phyloP scores from a whole-genome alignment of 2,888 invertebrate species.

The Amphipoea lucens region DNA sequence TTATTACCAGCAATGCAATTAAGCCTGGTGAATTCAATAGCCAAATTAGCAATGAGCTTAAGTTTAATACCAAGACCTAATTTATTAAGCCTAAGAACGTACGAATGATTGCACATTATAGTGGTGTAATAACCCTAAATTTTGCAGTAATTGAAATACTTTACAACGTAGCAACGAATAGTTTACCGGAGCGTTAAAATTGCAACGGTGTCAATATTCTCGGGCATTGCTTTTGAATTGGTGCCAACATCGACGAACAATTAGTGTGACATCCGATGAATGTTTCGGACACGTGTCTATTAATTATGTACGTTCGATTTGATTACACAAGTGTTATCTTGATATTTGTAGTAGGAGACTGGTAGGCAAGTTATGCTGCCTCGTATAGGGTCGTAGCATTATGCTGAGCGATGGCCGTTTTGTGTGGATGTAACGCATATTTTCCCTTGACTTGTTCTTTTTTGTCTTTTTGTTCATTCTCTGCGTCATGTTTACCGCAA shows the following conservation, averaged over 20 bases:
- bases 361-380: too few species aligned
- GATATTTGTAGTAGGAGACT: slow-evolving; percentile 19
- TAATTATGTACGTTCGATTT: slow-evolving; percentile 54
- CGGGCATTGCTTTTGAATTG: slow-evolving; percentile 52
- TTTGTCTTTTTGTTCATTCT: too few species aligned
- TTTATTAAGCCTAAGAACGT: too few species aligned
- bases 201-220: slow-evolving; percentile 62
- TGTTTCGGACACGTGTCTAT: slow-evolving; percentile 50
- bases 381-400: too few species aligned
- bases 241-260: slow-evolving; percentile 63
- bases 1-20: background rate
- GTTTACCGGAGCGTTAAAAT: slow-evolving; percentile 32
- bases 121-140: slow-evolving; percentile 12
- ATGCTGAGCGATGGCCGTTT: too few species aligned
- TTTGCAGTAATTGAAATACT: slow-evolving; percentile 12
- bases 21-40: background rate
- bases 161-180: slow-evolving; percentile 37
- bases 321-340: slow-evolving; percentile 15
- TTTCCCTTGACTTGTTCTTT: too few species aligned
- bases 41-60: background rate
- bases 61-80: background rate
- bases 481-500: too few species aligned
- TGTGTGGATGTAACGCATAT: too few species aligned
- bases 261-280: slow-evolving; percentile 66
- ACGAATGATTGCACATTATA: slow-evolving; percentile 9